These are phyloP conservation scores for Oreotragus oreotragus DNA, from an alignment of 2,113 vertebrate species.

Conservation along the genomic window DNA sequence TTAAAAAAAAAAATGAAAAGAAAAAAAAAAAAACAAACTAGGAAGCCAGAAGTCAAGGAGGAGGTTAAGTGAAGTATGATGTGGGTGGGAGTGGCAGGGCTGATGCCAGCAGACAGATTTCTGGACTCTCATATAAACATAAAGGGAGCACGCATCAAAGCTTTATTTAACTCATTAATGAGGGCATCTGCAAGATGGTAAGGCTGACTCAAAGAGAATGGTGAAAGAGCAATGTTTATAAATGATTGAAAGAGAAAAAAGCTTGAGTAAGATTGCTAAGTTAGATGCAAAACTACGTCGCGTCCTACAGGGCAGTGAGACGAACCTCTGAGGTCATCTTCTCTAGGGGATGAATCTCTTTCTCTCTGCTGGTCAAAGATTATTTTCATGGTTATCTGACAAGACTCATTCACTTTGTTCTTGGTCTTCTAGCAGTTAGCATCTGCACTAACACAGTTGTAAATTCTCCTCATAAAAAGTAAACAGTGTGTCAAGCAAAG, in stretches of 20 bases:
- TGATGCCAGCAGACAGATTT: conserved; percentile 8
- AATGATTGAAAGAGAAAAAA: not conserved
- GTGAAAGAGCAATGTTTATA: not conserved
- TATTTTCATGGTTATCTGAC: not conserved
- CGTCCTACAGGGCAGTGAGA: not conserved
- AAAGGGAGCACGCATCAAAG: not conserved
- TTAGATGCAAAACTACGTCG: not conserved
- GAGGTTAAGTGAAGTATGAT: not conserved
- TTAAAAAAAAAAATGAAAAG: not conserved
- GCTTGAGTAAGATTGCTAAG: not conserved
- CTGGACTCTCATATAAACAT: not conserved
- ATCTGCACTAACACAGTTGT: not conserved
- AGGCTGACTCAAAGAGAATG: not conserved
- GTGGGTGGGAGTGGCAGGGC: not conserved
- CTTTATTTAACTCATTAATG: not conserved
- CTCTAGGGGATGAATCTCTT: not conserved
- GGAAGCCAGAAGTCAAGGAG: not conserved
- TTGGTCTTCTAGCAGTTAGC: not conserved
- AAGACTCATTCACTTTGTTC: not conserved
- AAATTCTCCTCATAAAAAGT: not conserved
- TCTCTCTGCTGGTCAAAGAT: not conserved
- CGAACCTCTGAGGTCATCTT: not conserved
- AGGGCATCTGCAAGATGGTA: not conserved
- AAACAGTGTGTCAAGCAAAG: not conserved
- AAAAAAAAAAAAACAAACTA: not conserved